Base-by-base conservation (phyloP, 2,888 invertebrate species). In the Tipula confusa region DNA sequence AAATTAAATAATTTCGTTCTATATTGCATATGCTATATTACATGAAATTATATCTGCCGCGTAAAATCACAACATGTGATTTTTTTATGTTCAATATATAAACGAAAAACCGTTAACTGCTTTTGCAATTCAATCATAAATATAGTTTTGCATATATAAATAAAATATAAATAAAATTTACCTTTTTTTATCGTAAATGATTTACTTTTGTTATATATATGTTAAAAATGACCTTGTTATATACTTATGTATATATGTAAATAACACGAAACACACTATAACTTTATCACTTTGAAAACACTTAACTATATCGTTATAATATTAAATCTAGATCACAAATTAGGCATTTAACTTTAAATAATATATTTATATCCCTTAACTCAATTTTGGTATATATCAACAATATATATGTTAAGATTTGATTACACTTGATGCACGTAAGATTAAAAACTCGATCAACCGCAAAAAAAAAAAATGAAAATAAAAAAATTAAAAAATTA, bases 201-300 rank as follows among this genome's bases (percentile, higher is more conserved):
- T n/a, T n/a, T n/a, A n/a, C n/a, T n/a, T n/a, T n/a, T n/a, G n/a
- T n/a, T n/a, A n/a, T n/a, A n/a, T n/a, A n/a, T n/a, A n/a, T n/a
- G n/a, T n/a, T n/a, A n/a, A n/a, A 64, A 24, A 64, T 64, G 64
- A 64, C 64, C 64, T 64, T 64, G 64, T 64, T 64, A 24, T 64
- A 64, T 64, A 64, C 64, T 64, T 64, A 38, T 13, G 9, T 38
- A 38, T 38, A 13, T 38, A 38, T 38, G 13, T 38, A 64, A 5
- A 64, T 64, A 15, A 43, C 5, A 24, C 18, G 9, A 24, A 64
- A 24, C n/a, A 33, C 11, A 33, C 0, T 9, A 33, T 9, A 33
- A 33, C 6, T 2, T 33, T 33, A 24, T 24, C 64, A 24, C 64
- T 64, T 64, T 2, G 1, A 64, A 18, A 64, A 24, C 64, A 64